Evolutionary conservation across 1,140 invertebrate species (phyloP).

Genomic region (Drosophila biarmipes): DNA sequence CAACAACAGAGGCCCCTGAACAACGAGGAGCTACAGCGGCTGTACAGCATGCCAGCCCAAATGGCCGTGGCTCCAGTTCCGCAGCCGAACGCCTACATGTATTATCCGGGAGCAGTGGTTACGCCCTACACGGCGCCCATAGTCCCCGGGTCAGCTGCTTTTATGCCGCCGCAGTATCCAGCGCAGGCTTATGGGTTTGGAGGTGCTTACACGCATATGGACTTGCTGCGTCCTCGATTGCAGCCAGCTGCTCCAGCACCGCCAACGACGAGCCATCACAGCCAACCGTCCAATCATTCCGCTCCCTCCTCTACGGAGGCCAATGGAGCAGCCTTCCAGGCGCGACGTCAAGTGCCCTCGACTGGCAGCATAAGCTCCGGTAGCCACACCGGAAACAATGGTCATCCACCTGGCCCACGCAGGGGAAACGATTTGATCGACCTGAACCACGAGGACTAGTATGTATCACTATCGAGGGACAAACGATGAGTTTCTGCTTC

Average conservation of each 20-base stretch:
- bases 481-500: neutral
- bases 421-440: conserved; percentile 85
- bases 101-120: conserved; percentile 51
- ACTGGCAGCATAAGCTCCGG: conserved; percentile 1
- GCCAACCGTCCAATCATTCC: conserved; percentile 21
- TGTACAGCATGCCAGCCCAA: conserved; percentile 78
- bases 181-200: conserved; percentile 48
- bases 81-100: conserved; percentile 50
- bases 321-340: conserved; percentile 24
- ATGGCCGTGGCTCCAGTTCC: conserved; percentile 60
- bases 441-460: conserved; percentile 80
- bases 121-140: conserved; percentile 56
- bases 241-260: conserved; percentile 7
- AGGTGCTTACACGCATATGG: conserved; percentile 53
- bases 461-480: conserved; percentile 24
- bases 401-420: conserved; percentile 27
- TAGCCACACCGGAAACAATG: conserved; percentile 25
- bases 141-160: conserved; percentile 71
- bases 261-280: conserved; percentile 13
- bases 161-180: conserved; percentile 75
- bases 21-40: conserved; percentile 71
- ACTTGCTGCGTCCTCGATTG: conserved; percentile 47
- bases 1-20: conserved; percentile 72
- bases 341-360: conserved; percentile 29
- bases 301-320: conserved; percentile 3